phyloP scores from a whole-genome alignment of 2,113 vertebrate species.

The Tragelaphus scriptus region DNA sequence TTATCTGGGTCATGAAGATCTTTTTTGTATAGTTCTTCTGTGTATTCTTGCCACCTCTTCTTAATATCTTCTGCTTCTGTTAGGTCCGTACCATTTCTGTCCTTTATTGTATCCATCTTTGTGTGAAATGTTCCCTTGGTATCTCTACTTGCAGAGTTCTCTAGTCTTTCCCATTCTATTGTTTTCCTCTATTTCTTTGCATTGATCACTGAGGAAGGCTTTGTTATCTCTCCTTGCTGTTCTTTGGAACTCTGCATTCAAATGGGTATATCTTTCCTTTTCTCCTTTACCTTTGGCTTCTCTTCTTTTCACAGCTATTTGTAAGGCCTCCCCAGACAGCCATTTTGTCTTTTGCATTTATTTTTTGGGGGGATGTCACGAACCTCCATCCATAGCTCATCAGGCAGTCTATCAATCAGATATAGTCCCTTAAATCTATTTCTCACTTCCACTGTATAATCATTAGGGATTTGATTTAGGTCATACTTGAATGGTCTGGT shows the following conservation, averaged over 20 bases:
- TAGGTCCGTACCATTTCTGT: neutral
- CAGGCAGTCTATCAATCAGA: neutral
- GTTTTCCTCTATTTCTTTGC: neutral
- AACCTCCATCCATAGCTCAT: neutral
- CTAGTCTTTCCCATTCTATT: neutral
- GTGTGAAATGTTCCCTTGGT: neutral
- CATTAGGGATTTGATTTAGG: neutral
- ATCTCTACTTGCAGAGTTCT: neutral
- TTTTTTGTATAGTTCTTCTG: neutral
- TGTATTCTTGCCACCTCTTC: neutral
- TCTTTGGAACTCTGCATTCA: neutral
- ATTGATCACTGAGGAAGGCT: neutral
- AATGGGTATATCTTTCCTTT: neutral
- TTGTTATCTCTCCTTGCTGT: neutral
- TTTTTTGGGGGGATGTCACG: neutral
- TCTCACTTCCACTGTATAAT: neutral
- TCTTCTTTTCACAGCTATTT: neutral
- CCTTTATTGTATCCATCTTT: neutral
- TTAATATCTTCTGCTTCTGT: neutral
- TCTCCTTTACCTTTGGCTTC: neutral
- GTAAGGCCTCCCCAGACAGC: neutral
- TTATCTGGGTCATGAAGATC: neutral
- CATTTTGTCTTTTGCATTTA: neutral
- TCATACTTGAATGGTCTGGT: neutral
- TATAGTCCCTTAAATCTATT: neutral